Base-by-base conservation (phyloP, 2,797 vertebrate genomes). In the Thunnus albacares region DNA sequence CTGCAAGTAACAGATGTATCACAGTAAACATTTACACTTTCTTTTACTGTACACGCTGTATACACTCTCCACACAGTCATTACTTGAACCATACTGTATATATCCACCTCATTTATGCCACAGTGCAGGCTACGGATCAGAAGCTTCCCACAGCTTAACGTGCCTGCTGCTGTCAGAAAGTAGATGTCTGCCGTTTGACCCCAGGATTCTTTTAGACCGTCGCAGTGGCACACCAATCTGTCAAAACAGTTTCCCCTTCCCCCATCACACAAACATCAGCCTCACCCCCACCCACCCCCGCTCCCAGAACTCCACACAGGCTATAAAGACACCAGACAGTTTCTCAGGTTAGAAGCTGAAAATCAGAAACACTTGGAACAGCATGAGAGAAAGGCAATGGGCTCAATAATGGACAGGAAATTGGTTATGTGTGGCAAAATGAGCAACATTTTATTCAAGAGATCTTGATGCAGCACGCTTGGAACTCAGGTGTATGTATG, bases 111-210 rank as follows among this genome's bases (percentile, higher is more conserved):
- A 28, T 77, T 79, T 35, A 62, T 73, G 35, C 71, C 65, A 7
- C 52, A 10, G 15, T 15, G 17, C 59, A 61, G 77, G 69, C 77
- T 75, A 38, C 17, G 62, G 81, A 82, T 83, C 81, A 68, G 69
- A 80, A 66, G 51, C 80, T 71, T 84, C 80, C 75, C 49, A 24
- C 75, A 56, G 87, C 81, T 30, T 56, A 83, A 86, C 52, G 56
- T 26, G 74, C 73, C 76, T 71, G 77, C 80, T 67, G 45, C 77
- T 93, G 88, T 83, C 92, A 92, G 80, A 86, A 63, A 86, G 73
- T 76, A 84, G 82, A 81, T 67, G 87, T 80, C 64, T 90, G 65
- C 79, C 75, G 51, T 86, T 93, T 92, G 91, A 94, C 91, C 90
- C 67, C 47, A 11, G 59, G 87, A 88, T 83, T 84, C 80, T 59